Percentiles rank a stretch among this genome's conserved stretches.
Evolutionary conservation across 2,797 vertebrate species (phyloP).

Genomic region (Alcedo atthis): DNA sequence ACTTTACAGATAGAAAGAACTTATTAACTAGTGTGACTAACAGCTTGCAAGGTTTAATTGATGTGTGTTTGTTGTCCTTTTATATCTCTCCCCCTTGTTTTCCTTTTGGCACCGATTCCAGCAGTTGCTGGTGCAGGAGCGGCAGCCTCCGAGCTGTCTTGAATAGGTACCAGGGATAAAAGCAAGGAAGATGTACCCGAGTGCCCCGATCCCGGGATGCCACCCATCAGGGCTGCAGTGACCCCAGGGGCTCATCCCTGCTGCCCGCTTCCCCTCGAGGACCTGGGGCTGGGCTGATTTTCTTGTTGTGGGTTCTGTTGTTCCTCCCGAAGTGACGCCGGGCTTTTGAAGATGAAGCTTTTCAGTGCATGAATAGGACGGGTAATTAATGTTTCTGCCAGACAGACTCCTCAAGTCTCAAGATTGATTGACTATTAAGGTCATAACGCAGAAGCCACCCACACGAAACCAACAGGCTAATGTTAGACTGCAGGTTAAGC

Average conservation of each 20-base stretch:
- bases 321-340: constrained; percentile 6
- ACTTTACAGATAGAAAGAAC: constrained; percentile 68
- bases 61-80: constrained; percentile 67
- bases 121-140: constrained; percentile 32
- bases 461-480: constrained; percentile 66
- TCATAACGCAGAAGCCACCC: constrained; percentile 79
- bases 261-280: background rate
- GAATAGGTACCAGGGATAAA: constrained; percentile 4
- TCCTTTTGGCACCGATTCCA: constrained; percentile 47
- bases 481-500: constrained; percentile 75
- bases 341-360: constrained; percentile 47
- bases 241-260: background rate
- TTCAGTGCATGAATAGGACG: constrained; percentile 61
- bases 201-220: background rate
- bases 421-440: constrained; percentile 89
- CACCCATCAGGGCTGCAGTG: fast-evolving
- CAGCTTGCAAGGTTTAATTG: constrained; percentile 68
- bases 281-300: background rate
- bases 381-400: constrained; percentile 83
- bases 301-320: constrained; percentile 16
- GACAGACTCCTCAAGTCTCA: constrained; percentile 73
- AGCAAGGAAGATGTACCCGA: background rate
- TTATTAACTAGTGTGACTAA: constrained; percentile 68
- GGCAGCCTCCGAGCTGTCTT: constrained; percentile 18
- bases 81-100: constrained; percentile 46